Evolutionary conservation across 2,797 vertebrate species (phyloP), one percentile per base, ranked within the genome.

Genomic region (Pipistrellus pygmaeus): DNA sequence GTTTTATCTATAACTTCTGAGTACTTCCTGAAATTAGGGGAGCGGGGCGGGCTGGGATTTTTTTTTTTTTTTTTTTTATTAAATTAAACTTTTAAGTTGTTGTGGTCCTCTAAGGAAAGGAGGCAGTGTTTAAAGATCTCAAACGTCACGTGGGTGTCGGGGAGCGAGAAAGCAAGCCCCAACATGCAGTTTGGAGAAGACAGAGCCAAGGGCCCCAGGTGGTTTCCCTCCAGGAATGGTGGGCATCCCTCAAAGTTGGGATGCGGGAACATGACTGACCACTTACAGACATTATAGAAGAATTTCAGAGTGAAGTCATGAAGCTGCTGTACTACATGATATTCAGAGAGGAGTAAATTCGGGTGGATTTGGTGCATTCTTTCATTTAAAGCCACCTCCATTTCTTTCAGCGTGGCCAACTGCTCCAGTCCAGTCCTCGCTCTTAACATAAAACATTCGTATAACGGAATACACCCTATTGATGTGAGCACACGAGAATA

Each of bases 381-480:
- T 89, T 90, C 41, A 17, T 32, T 93, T 75, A 83, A 96, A 94
- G 21, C 5, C 25, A 48, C 51, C n/a, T 86, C 35, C 21, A 12
- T 27, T n/a, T 73, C 17, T 6, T 92, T 91, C 78, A 78, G 14
- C 14, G 85, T 76, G 30, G 21, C 30, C 64, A 25, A 44, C 27
- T 77, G 5, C 81, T 91, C 8, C 25, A 10, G 11, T 27, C 90
- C 81, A 82, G 46, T 46, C n/a, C 21, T 38, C 44, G 27, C 11
- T 48, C 69, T 93, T 73, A 68, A 73, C 14, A 83, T 41, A 64
- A 93, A 85, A 38, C 23, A 25, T 75, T 41, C 66, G 51, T 57
- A 73, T 75, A 69, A 62, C 20, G 21, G n/a, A 84, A 71, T 77
- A 32, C 8, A n/a, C 46, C 38, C 41, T 38, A 8, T 17, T 86